These are phyloP conservation scores for Colostygia pectinataria DNA, from an alignment of 2,888 invertebrate genomes.

Conservation along the genomic window DNA sequence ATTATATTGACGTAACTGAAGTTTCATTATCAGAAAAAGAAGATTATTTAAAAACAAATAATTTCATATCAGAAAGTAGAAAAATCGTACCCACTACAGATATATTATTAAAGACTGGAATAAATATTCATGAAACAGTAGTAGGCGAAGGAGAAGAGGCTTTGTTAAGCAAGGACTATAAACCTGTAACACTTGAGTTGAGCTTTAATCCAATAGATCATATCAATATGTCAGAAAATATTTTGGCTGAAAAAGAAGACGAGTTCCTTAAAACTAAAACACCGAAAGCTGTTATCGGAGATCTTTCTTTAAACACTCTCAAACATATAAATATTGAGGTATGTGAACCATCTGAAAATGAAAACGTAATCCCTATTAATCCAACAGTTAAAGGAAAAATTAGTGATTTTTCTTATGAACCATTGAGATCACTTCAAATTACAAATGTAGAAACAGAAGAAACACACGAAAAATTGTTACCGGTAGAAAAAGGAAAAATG, in stretches of 20 bases:
- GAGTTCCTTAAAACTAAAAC: conserved; percentile 35
- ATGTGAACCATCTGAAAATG: conserved; percentile 49
- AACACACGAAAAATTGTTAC: conserved; percentile 44
- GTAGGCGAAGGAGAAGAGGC: conserved; percentile 51
- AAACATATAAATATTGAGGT: conserved; percentile 55
- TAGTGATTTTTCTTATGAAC: conserved; percentile 44
- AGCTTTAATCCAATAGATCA: conserved; percentile 67
- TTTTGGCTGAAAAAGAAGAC: conserved; percentile 56
- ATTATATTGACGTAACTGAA: conserved; percentile 63
- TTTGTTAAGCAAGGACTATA: conserved; percentile 41
- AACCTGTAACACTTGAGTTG: conserved; percentile 61
- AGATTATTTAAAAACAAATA: conserved; percentile 37
- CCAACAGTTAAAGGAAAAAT: conserved; percentile 38
- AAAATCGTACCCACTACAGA: conserved; percentile 42
- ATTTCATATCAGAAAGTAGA: conserved; percentile 40
- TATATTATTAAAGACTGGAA: conserved; percentile 41
- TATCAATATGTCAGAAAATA: conserved; percentile 51
- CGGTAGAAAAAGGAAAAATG: conserved; percentile 35
- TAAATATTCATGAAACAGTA: conserved; percentile 54
- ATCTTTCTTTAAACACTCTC: conserved; percentile 44
- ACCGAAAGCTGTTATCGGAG: conserved; percentile 43
- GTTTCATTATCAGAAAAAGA: conserved; percentile 69
- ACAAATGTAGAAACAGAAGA: conserved; percentile 78
- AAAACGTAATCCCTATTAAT: conserved; percentile 38
- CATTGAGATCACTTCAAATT: conserved; percentile 52